Evolutionary conservation across 2,888 invertebrate genomes (phyloP).

Genomic region (Cenopis cana): DNA sequence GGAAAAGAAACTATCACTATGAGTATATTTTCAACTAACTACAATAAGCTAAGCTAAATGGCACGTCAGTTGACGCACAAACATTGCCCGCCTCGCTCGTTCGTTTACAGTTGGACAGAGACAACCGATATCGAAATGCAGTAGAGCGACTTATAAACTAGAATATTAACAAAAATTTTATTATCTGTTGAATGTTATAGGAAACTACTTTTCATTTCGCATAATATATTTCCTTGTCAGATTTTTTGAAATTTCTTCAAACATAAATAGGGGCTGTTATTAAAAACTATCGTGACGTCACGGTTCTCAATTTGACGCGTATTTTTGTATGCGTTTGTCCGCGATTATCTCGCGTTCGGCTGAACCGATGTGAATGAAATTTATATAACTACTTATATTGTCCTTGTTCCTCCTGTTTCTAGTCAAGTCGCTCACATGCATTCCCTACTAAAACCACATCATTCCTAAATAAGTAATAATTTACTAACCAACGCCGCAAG

Average conservation of each 20-base stretch:
- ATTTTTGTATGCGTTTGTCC: too few species aligned
- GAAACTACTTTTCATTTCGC: too few species aligned
- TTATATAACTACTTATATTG: neutral
- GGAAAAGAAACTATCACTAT: slow-evolving; percentile 62
- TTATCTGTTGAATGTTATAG: neutral
- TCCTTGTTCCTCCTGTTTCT: neutral
- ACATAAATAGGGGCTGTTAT: too few species aligned
- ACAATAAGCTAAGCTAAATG: slow-evolving; percentile 41
- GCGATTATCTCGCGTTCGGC: too few species aligned
- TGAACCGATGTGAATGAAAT: too few species aligned
- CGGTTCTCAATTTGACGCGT: too few species aligned
- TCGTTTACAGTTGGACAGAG: slow-evolving; percentile 45
- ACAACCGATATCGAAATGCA: slow-evolving; percentile 34
- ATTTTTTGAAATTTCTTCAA: too few species aligned
- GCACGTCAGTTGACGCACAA: slow-evolving; percentile 56
- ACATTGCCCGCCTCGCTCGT: slow-evolving; percentile 60
- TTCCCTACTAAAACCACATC: slow-evolving; percentile 24
- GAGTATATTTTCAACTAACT: slow-evolving; percentile 66
- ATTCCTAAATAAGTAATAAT: slow-evolving; percentile 31
- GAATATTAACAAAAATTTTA: neutral
- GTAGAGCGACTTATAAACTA: slow-evolving; percentile 27
- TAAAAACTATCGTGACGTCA: too few species aligned
- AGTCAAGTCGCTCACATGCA: slow-evolving; percentile 18
- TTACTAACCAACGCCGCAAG: slow-evolving; percentile 16
- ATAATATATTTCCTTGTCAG: too few species aligned